Conservation (phyloP, 1,140 invertebrate genomes). For the Cryptotermes secundus region DNA sequence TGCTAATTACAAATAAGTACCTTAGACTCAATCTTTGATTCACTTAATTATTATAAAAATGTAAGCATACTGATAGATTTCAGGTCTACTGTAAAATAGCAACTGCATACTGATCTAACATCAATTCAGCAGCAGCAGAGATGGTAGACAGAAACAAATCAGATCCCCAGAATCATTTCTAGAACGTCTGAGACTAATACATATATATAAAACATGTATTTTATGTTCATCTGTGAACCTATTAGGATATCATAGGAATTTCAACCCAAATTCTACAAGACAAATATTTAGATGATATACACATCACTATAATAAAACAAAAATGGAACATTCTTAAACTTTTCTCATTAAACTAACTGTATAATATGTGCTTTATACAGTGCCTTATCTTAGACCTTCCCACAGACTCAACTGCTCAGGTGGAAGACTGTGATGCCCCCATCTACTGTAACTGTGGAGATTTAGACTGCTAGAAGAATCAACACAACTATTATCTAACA, state of each 20-base stretch:
- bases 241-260: background rate
- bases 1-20: conserved; percentile 11
- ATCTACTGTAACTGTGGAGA: too few species aligned
- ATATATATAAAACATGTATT: background rate
- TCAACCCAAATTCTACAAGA: background rate
- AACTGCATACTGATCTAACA: background rate
- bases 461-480: too few species aligned
- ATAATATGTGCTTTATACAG: too few species aligned
- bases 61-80: background rate
- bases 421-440: too few species aligned
- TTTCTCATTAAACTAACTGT: too few species aligned
- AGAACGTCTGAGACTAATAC: background rate
- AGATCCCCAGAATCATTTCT: background rate
- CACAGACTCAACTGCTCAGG: too few species aligned
- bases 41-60: background rate
- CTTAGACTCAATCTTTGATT: conserved; percentile 7
- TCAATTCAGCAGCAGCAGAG: background rate
- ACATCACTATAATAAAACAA: too few species aligned
- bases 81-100: background rate
- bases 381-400: too few species aligned
- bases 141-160: background rate
- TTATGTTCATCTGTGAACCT: background rate
- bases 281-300: too few species aligned
- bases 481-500: too few species aligned
- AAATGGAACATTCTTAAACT: too few species aligned